Conservation (phyloP, 2,113 vertebrate species). For the Plecotus auritus region DNA sequence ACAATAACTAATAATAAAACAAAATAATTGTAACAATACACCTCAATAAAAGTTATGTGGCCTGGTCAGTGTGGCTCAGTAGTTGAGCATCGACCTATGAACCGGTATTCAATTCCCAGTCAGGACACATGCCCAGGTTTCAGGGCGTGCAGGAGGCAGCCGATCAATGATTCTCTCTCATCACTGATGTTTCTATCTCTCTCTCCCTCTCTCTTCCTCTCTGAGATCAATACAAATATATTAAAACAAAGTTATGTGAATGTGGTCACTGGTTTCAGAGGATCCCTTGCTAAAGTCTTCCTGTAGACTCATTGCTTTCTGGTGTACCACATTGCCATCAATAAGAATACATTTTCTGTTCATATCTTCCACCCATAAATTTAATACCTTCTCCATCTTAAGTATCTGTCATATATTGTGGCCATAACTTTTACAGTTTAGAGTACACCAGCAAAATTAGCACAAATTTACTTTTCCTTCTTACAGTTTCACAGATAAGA, state of each 20-base stretch:
- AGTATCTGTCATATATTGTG: background rate
- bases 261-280: background rate
- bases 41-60: background rate
- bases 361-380: background rate
- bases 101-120: no score
- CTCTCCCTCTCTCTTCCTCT: no score
- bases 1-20: background rate
- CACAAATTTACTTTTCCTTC: background rate
- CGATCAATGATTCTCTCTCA: no score
- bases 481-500: background rate
- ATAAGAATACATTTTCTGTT: background rate
- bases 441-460: background rate
- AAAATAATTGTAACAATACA: background rate
- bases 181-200: no score
- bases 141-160: no score
- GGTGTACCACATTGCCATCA: background rate
- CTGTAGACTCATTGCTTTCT: background rate
- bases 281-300: background rate
- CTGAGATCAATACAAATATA: no score
- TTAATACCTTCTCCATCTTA: background rate
- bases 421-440: no score
- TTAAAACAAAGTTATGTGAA: background rate
- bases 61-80: no score
- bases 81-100: no score
- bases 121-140: no score